Evolutionary conservation across 2,113 vertebrate species (phyloP), one percentile per base, ranked within the genome.

Genomic region (Fulica atra): DNA sequence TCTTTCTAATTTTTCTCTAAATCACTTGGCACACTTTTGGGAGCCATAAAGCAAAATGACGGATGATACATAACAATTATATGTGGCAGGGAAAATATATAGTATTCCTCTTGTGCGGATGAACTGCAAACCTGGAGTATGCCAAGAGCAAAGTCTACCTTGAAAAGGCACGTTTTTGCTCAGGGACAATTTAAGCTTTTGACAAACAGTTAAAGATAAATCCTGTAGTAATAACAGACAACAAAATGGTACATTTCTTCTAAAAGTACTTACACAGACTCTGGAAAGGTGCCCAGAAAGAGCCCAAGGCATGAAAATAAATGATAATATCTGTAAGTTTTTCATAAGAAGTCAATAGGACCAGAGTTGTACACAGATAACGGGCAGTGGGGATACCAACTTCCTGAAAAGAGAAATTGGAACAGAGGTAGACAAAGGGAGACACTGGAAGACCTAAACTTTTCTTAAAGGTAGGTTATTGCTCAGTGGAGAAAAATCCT

Each of bases 201-300:
- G 57, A 93, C 65, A 93, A 91, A 88, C 76, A 83, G n/a, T 70
- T 92, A 63, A 77, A 94, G 70, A 93, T 88, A 94, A 95, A 92
- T 93, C 60, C 79, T 56, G 51, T 42, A 86, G 86, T 59, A 95
- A 93, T 59, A 94, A 92, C 68, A 84, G 92, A 92, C 61, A 95
- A 84, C 65, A 91, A 91, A 93, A 84, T 68, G 23, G 69, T 81
- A 92, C 42, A 72, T 92, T 74, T 92, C 60, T 93, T 77, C 69
- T 81, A 84, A 86, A 95, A 89, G 77, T 72, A 81, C 56, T 92
- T 94, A 70, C 6, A 93, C 10, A 91, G 57, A 65, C 70, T 28
- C 48, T 92, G 94, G 91, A 95, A 89, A 72, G 57, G 89, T 65
- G 89, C 84, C 91, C 77, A 89, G 94, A 93, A 88, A 76, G 33